These are phyloP conservation scores for Crepidodera aurea DNA, from an alignment of 2,888 invertebrate genomes.

Conservation along the genomic window DNA sequence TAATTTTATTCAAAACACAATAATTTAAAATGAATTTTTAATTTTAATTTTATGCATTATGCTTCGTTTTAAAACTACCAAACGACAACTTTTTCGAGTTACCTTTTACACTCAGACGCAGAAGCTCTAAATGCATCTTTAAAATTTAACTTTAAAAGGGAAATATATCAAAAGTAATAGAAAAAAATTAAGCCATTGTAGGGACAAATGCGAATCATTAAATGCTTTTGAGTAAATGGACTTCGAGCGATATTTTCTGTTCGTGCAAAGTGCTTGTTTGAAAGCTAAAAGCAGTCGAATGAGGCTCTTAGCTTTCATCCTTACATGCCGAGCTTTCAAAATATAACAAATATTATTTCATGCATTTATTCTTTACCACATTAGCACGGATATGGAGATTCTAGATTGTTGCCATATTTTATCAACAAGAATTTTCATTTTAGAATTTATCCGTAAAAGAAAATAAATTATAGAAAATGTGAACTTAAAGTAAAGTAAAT, in stretches of 20 bases:
- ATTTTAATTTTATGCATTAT: too few species aligned
- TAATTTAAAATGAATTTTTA: too few species aligned
- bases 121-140: too few species aligned
- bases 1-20: too few species aligned
- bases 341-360: constrained; percentile 50
- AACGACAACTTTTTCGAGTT: too few species aligned
- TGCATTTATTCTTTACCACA: constrained; percentile 38
- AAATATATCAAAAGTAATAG: constrained; percentile 36
- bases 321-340: constrained; percentile 49
- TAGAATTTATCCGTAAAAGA: too few species aligned
- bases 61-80: too few species aligned
- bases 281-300: constrained; percentile 56
- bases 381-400: not conserved
- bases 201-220: constrained; percentile 52
- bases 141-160: constrained; percentile 32
- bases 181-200: constrained; percentile 40
- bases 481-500: too few species aligned
- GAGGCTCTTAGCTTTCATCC: constrained; percentile 51
- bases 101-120: too few species aligned
- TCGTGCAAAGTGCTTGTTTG: constrained; percentile 53
- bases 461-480: too few species aligned
- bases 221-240: constrained; percentile 56
- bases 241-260: constrained; percentile 51
- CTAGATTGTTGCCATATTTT: not conserved
- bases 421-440: not conserved